Conservation (phyloP, 2,797 vertebrate species). For the Fistularia commersonii region DNA sequence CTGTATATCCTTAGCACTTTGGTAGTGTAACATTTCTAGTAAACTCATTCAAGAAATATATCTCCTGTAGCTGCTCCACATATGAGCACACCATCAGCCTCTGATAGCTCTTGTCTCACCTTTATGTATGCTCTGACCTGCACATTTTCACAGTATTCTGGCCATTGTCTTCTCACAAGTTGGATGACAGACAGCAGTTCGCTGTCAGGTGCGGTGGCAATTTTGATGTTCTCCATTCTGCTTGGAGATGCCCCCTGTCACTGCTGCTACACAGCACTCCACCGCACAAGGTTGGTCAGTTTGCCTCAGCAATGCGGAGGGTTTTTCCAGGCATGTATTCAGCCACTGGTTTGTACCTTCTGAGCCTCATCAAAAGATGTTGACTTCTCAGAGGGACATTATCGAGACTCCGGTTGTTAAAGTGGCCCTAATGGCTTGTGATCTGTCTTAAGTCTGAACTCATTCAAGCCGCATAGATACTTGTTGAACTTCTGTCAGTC, state of each 20-base stretch:
- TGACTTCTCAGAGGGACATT: conserved; percentile 2
- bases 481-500: no score
- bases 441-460: no score
- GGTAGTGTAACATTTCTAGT: no score
- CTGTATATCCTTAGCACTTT: no score
- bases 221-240: neutral
- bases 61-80: neutral
- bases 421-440: no score
- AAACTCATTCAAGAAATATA: neutral
- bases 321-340: neutral
- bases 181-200: neutral
- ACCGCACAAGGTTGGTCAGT: neutral
- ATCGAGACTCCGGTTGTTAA: no score
- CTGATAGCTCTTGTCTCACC: neutral
- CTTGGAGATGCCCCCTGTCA: neutral
- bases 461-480: no score
- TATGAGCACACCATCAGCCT: neutral
- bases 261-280: neutral
- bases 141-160: conserved; percentile 1
- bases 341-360: neutral
- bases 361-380: conserved; percentile 5
- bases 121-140: neutral
- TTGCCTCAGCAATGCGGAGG: neutral
- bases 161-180: conserved; percentile 8
- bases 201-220: neutral